Percentiles rank a stretch among this genome's conserved stretches.
Conservation (phyloP, 2,888 invertebrate species). For the Andrena dorsata region DNA sequence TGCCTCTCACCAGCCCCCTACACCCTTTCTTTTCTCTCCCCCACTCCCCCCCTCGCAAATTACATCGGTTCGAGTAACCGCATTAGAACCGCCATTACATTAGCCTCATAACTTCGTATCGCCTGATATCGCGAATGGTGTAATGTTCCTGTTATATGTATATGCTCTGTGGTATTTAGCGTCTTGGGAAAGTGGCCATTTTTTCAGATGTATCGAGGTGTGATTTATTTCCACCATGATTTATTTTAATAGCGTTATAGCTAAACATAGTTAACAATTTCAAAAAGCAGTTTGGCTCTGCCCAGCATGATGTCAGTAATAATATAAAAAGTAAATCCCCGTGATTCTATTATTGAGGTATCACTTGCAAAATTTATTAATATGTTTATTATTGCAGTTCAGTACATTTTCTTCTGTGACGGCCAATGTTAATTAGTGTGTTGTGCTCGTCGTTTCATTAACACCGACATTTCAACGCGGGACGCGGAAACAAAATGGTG, state of each 20-base stretch:
- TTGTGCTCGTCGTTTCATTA: not conserved
- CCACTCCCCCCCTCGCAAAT: constrained; percentile 19
- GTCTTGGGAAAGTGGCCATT: not conserved
- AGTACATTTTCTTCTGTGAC: not conserved
- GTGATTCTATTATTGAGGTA: no score
- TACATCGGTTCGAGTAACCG: constrained; percentile 18
- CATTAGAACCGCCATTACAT: constrained; percentile 17
- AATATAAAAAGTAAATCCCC: not conserved
- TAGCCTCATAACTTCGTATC: constrained; percentile 7
- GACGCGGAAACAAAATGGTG: not conserved
- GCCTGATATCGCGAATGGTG: constrained; percentile 8
- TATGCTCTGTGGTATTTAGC: not conserved
- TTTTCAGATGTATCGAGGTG: not conserved
- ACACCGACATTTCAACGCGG: not conserved
- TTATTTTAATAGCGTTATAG: not conserved
- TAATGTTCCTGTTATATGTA: not conserved
- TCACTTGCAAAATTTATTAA: not conserved
- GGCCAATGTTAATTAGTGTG: not conserved
- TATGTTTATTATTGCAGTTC: not conserved
- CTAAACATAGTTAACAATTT: no score
- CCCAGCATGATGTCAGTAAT: not conserved
- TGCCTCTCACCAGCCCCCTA: not conserved
- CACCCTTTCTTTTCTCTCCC: constrained; percentile 11
- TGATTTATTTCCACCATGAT: not conserved
- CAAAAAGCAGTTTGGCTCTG: no score